These are phyloP conservation scores for Potamilus streckersoni DNA, from an alignment of 1,140 invertebrate genomes.

Conservation along the genomic window DNA sequence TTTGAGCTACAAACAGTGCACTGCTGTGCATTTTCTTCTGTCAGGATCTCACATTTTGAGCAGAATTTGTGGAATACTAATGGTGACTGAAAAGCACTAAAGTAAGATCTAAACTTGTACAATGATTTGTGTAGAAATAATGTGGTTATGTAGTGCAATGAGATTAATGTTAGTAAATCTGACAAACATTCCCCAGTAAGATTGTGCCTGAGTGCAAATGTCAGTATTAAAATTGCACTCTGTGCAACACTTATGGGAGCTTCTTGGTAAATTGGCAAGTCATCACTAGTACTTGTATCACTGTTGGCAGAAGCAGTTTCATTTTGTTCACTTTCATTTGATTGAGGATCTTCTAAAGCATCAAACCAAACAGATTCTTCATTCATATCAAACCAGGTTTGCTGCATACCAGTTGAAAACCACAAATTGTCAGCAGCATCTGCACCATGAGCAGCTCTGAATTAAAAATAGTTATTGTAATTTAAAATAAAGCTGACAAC, in stretches of 20 bases:
- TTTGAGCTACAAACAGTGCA: no score
- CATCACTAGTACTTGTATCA: not conserved
- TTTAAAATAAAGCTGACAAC: no score
- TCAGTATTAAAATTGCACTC: no score
- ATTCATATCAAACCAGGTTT: not conserved
- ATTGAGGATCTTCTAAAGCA: not conserved
- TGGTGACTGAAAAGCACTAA: not conserved
- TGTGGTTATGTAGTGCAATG: not conserved
- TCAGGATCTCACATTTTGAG: constrained; percentile 7
- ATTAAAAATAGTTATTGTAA: no score
- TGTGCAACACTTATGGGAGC: no score
- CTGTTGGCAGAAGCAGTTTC: not conserved
- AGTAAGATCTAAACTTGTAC: not conserved
- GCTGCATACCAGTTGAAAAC: no score
- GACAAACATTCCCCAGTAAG: constrained; percentile 1
- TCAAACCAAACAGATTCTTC: constrained; percentile 1
- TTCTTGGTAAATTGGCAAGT: constrained; percentile 2
- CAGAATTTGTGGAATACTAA: constrained; percentile 1
- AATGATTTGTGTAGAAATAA: no score
- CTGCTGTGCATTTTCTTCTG: no score
- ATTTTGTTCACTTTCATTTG: not conserved
- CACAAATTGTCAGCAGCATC: no score
- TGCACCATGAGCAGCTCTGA: no score
- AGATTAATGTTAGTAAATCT: not conserved
- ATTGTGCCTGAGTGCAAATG: not conserved